phyloP scores from a whole-genome alignment of 2,888 invertebrate genomes.

The Choristoneura rosaceana region DNA sequence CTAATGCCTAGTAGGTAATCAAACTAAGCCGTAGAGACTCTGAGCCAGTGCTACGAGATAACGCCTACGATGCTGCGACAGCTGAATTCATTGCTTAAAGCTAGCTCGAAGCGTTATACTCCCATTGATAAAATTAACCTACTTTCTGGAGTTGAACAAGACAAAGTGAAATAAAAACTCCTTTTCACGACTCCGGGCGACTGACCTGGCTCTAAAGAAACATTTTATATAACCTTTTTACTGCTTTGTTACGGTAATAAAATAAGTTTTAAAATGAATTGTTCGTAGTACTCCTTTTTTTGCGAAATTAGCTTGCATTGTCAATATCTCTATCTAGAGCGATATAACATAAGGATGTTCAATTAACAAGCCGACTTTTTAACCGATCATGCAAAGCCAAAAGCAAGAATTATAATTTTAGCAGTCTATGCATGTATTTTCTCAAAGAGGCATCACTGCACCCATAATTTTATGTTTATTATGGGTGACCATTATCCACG shows the following conservation, averaged over 20 bases:
- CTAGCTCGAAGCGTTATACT: conserved; percentile 50
- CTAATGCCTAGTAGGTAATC: conserved; percentile 40
- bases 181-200: conserved; percentile 28
- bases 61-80: conserved; percentile 51
- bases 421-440: too few relatives aligned
- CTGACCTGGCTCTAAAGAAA: conserved; percentile 32
- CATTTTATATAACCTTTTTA: conserved; percentile 15
- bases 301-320: too few relatives aligned
- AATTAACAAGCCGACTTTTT: too few relatives aligned
- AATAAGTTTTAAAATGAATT: too few relatives aligned
- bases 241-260: conserved; percentile 9
- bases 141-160: conserved; percentile 41
- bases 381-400: too few relatives aligned
- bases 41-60: conserved; percentile 39
- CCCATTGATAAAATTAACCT: conserved; percentile 56
- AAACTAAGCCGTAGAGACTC: conserved; percentile 41
- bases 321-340: too few relatives aligned
- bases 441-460: too few relatives aligned
- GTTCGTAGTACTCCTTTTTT: too few relatives aligned
- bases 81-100: conserved; percentile 66
- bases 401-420: too few relatives aligned
- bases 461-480: too few relatives aligned
- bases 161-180: conserved; percentile 42
- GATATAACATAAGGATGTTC: too few relatives aligned
- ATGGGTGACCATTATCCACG: too few relatives aligned